These are phyloP conservation scores for Lordiphosa andalusiaca DNA, from an alignment of 2,888 invertebrate genomes.

Conservation along the genomic window DNA sequence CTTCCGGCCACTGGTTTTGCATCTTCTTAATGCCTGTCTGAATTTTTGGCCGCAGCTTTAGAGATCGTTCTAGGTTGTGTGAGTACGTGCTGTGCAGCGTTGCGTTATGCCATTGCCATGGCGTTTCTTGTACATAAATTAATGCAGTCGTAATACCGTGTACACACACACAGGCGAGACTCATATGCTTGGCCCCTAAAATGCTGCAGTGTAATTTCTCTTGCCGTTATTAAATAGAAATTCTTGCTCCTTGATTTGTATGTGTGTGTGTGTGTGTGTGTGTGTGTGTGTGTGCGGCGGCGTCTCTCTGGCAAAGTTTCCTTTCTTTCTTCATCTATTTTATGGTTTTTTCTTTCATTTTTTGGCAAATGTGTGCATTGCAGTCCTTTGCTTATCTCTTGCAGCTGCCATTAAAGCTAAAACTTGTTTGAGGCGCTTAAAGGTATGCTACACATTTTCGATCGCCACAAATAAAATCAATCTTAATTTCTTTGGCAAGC, in stretches of 20 bases:
- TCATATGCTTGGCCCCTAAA: conserved; percentile 24
- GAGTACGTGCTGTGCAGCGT: conserved; percentile 38
- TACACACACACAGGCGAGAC: conserved; percentile 29
- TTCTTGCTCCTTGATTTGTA: conserved; percentile 52
- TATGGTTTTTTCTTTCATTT: conserved; percentile 24
- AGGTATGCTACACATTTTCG: conserved; percentile 4
- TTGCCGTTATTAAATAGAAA: conserved; percentile 66
- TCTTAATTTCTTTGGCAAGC: conserved; percentile 52
- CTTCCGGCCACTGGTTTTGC: conserved; percentile 52
- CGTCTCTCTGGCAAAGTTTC: conserved; percentile 28
- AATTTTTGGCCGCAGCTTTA: conserved; percentile 44
- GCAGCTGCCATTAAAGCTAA: conserved; percentile 28
- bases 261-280: conserved; percentile 24
- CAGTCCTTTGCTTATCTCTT: conserved; percentile 53
- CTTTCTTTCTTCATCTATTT: conserved; percentile 31
- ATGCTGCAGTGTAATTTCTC: conserved; percentile 69
- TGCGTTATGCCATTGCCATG: conserved; percentile 36
- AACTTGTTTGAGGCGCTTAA: conserved; percentile 2
- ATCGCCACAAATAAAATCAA: conserved; percentile 49
- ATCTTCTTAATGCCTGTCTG: conserved; percentile 48
- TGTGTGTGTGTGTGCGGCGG: conserved; percentile 22
- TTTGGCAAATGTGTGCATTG: conserved; percentile 63
- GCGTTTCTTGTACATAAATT: conserved; percentile 64
- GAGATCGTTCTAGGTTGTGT: conserved; percentile 19
- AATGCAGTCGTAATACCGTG: conserved; percentile 59